phyloP scores from a whole-genome alignment of 2,113 vertebrate species.

The Vidua macroura region DNA sequence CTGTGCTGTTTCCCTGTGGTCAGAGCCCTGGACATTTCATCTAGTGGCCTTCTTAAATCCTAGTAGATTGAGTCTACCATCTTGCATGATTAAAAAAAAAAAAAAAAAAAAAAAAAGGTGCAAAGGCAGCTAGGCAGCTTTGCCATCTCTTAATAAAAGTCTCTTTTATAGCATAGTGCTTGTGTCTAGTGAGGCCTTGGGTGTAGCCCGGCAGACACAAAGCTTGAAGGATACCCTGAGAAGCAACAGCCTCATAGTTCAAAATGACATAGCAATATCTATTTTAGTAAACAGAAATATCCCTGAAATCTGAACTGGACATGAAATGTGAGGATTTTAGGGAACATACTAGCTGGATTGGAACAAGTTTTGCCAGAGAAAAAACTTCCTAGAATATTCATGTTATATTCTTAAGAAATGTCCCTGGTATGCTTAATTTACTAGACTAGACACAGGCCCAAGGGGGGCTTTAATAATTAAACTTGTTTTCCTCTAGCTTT shows the following conservation, averaged over 20 bases:
- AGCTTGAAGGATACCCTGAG: background rate
- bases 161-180: background rate
- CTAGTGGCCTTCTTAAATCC: background rate
- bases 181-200: background rate
- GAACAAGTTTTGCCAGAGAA: background rate
- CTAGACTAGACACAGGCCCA: background rate
- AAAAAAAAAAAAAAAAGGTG: background rate
- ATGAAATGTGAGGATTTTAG: background rate
- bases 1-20: background rate
- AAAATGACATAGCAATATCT: background rate
- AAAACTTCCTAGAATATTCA: background rate
- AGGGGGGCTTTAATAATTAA: background rate
- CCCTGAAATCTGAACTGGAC: background rate
- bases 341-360: background rate
- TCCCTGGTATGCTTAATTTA: background rate
- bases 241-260: background rate
- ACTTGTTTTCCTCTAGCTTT: background rate
- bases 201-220: background rate
- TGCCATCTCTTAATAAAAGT: background rate
- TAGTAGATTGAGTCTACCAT: background rate
- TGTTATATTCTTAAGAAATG: background rate
- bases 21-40: background rate
- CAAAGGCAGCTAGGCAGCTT: background rate
- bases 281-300: background rate
- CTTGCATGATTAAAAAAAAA: background rate